Base-by-base conservation (phyloP, 2,113 vertebrate species). In the Sebastes fasciatus region DNA sequence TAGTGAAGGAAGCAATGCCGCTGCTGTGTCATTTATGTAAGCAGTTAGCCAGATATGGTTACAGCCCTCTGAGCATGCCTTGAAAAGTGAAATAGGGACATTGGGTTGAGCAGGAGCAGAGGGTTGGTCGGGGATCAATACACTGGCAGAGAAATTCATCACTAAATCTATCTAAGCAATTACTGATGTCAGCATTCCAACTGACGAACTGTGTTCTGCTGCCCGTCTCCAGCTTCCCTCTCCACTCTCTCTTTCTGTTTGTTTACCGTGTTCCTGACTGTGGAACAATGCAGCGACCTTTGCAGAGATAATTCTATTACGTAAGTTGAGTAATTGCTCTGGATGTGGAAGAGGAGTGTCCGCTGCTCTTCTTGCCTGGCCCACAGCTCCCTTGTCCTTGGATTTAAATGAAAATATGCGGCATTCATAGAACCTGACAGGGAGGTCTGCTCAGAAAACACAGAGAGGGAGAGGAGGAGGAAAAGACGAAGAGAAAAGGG, bases 281-380 rank as follows among this genome's bases (percentile, higher is more conserved):
- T 66, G 65, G 80, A 88, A 88, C 89, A 89, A 91, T 88, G 86
- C 86, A 77, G 88, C 77, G 90, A 95, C 94, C 93, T 94, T 91
- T 94, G 89, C 81, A 66, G 83, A 88, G 82, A 91, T 92, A 91
- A 92, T 93, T 92, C 82, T 86, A 81, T 94, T 93, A 94, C 67
- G 63, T 83, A 93, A 93, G 85, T 57, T 86, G 86, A 93, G 91
- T 94, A 93, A 94, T 94, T 94, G 91, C 84, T 85, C 87, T 86
- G 78, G 90, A 90, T 93, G 88, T 93, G 90, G 89, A 92, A 88
- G 85, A 89, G 67, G 66, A 87, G 79, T 80, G 88, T 82, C 82
- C 60, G 71, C 72, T 52, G 88, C 83, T 88, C 70, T 17, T 87
- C 87, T 79, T 63, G 79, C 88, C 74, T 57, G 60, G 86, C 74